Evolutionary conservation across 2,888 invertebrate species (phyloP).

Genomic region (Leptopilina syphax): DNA sequence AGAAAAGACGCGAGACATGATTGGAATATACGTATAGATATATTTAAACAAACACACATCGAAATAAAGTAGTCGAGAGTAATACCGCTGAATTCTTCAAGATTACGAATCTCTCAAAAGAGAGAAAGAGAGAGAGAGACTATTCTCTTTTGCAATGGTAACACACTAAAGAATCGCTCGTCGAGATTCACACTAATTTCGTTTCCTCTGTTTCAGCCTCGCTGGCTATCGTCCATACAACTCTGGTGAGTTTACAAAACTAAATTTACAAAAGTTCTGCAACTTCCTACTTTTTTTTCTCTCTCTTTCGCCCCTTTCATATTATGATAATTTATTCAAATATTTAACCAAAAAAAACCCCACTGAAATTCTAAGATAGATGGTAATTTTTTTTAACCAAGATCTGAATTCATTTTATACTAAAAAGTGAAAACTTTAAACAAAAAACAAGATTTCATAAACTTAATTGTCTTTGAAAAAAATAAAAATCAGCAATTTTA

Average conservation of each 20-base stretch:
- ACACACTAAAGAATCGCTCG: slow-evolving; percentile 55
- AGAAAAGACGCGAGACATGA: slow-evolving; percentile 54
- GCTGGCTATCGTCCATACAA: slow-evolving; percentile 69
- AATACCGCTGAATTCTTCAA: slow-evolving; percentile 42
- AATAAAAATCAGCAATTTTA: no score
- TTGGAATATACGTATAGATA: slow-evolving; percentile 47
- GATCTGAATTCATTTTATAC: background rate
- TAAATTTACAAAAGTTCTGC: slow-evolving; percentile 25
- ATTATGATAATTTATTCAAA: slow-evolving; percentile 24
- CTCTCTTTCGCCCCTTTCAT: slow-evolving; percentile 1
- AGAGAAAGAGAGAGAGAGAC: background rate
- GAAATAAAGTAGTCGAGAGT: slow-evolving; percentile 45
- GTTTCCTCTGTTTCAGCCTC: slow-evolving; percentile 69
- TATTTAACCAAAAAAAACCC: background rate
- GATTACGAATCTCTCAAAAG: slow-evolving; percentile 50
- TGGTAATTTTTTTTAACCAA: background rate
- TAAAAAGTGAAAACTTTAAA: background rate
- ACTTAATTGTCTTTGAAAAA: background rate
- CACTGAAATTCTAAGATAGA: background rate
- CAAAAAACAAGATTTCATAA: background rate
- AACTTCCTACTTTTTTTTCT: slow-evolving; percentile 24
- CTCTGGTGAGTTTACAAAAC: slow-evolving; percentile 67
- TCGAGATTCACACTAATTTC: slow-evolving; percentile 56
- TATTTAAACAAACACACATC: slow-evolving; percentile 10
- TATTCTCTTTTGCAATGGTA: slow-evolving; percentile 53